Evolutionary conservation across 1,140 invertebrate genomes (phyloP), one percentile per base, ranked within the genome.

Genomic region (Calephelis nemesis): DNA sequence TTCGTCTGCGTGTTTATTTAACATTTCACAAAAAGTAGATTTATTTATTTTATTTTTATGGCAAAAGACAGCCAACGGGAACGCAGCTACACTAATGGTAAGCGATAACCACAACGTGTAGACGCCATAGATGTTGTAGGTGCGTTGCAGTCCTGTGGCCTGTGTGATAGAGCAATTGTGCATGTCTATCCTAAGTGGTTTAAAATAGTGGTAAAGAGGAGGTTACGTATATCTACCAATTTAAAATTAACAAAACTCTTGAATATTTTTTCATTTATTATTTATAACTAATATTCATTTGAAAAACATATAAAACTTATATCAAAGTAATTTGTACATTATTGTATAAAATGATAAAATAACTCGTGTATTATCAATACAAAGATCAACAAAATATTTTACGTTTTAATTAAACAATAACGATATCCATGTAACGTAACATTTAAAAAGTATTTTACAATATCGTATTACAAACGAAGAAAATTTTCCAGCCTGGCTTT

Each of bases 281-380:
- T 58, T 58, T 58, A 39, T 58, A 58, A 58, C 54, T 40, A 10
- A 58, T 39, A 58, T 39, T 19, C 39, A 40, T 58, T 40, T 30
- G 54, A 39, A 58, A 58, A 58, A 58, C 54, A 58, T 58, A 58
- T 58, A 58, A 58, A 58, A 58, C 54, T 39, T 58, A 58, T 58
- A n/a, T 39, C 12, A 39, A 19, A 58, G 7, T 5, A 39, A 12
- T 58, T 58, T 39, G n/a, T 58, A 39, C 30, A 58, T 58, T 39
- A 58, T 11, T 58, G 54, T 58, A 58, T 12, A 58, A 58, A 58
- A 7, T 58, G 54, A 39, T 6, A 39, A 58, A 58, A 58, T 30
- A 58, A 58, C 54, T 58, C 30, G 30, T 58, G 11, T 40, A 19
- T 58, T 58, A 30, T 30, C 30, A 30, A 54, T 54, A 30, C 15